Evolutionary conservation across 2,888 invertebrate genomes (phyloP).

Genomic region (Lamellibrachia columna): DNA sequence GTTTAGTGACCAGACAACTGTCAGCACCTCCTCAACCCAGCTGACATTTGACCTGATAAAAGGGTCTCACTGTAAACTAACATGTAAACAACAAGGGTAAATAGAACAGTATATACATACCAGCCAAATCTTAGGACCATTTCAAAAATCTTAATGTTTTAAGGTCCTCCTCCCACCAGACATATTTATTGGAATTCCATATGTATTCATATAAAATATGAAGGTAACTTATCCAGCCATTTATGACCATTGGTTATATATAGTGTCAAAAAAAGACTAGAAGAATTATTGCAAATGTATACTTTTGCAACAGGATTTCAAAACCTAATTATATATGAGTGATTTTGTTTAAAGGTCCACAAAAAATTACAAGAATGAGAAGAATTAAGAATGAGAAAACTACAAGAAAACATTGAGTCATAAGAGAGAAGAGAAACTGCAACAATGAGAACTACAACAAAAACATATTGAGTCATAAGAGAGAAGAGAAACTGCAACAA

Average conservation of each 20-base stretch:
- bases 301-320: no score
- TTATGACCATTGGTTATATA: background rate
- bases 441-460: background rate
- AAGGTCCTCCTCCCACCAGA: background rate
- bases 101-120: background rate
- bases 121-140: background rate
- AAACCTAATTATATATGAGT: background rate
- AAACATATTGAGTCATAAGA: no score
- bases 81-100: background rate
- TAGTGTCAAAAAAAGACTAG: no score
- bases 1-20: background rate
- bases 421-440: background rate
- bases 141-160: background rate
- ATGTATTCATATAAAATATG: no score
- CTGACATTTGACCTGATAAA: background rate
- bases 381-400: background rate
- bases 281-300: no score
- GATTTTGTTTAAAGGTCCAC: background rate
- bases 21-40: background rate
- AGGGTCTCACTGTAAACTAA: background rate
- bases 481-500: no score
- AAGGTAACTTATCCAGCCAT: no score
- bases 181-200: no score
- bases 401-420: no score
- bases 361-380: background rate